phyloP scores from a whole-genome alignment of 2,888 invertebrate genomes.

The Shargacucullia verbasci region DNA sequence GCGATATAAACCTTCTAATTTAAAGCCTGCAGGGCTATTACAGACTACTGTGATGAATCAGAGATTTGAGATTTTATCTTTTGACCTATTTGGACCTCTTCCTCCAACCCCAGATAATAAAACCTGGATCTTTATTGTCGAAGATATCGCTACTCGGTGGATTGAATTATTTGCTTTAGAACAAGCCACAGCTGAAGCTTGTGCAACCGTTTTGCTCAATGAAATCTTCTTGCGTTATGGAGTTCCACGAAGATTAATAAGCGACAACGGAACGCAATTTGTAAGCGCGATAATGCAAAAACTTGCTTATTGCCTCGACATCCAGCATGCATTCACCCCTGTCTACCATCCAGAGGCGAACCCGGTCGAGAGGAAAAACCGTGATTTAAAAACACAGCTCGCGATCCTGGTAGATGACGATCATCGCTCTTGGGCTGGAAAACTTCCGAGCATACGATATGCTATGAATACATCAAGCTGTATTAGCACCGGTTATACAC shows the following conservation, averaged over 20 bases:
- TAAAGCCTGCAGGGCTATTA: conserved; percentile 63
- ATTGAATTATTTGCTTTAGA: conserved; percentile 21
- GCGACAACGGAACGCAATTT: conserved; percentile 69
- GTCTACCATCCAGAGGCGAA: conserved; percentile 64
- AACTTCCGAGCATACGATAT: too few species aligned
- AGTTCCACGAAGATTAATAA: conserved; percentile 59
- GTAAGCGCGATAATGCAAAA: conserved; percentile 66
- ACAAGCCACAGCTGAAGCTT: conserved; percentile 34
- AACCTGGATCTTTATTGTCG: conserved; percentile 46
- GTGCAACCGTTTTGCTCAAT: conserved; percentile 56
- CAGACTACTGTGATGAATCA: conserved; percentile 50
- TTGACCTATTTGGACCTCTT: conserved; percentile 62
- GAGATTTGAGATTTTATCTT: conserved; percentile 60
- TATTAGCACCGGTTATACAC: too few species aligned
- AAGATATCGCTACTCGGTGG: conserved; percentile 49
- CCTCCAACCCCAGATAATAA: conserved; percentile 24
- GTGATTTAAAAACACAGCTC: too few species aligned
- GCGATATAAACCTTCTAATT: conserved; percentile 61
- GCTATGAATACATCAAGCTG: too few species aligned
- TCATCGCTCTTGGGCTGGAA: too few species aligned
- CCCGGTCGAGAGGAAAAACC: too few species aligned
- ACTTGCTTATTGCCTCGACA: conserved; percentile 39
- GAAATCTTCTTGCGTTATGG: conserved; percentile 68
- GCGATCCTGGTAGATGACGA: too few species aligned
- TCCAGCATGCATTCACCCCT: conserved; percentile 57